Evolutionary conservation across 2,113 vertebrate genomes (phyloP).

Genomic region (Mastomys coucha): DNA sequence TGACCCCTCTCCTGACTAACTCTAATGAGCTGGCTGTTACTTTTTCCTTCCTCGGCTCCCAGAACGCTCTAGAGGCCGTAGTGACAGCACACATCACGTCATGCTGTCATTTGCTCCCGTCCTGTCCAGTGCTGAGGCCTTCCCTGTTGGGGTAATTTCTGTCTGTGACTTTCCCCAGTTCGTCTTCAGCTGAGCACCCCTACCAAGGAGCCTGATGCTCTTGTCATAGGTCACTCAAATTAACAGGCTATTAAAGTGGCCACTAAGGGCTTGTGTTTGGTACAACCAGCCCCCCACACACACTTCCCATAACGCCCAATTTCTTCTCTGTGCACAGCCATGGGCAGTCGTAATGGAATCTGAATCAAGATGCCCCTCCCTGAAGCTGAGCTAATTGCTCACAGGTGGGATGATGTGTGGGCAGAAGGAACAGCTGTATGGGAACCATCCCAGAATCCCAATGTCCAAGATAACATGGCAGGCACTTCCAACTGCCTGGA

Average conservation of each 20-base stretch:
- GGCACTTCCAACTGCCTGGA: neutral
- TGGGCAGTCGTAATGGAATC: neutral
- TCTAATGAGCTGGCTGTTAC: neutral
- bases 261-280: neutral
- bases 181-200: neutral
- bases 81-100: neutral
- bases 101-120: rapidly evolving
- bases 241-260: neutral
- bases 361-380: neutral
- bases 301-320: neutral
- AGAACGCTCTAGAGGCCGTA: neutral
- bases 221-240: neutral
- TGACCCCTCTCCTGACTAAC: neutral
- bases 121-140: neutral
- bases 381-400: neutral
- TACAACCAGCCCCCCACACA: neutral
- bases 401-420: rapidly evolving
- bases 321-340: neutral
- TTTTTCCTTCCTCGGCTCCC: neutral
- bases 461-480: neutral
- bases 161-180: neutral
- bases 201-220: neutral
- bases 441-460: neutral
- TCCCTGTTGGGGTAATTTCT: neutral
- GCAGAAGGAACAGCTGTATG: neutral